Evolutionary conservation across 2,797 vertebrate genomes (phyloP).

Genomic region (Nannoperca obscura): DNA sequence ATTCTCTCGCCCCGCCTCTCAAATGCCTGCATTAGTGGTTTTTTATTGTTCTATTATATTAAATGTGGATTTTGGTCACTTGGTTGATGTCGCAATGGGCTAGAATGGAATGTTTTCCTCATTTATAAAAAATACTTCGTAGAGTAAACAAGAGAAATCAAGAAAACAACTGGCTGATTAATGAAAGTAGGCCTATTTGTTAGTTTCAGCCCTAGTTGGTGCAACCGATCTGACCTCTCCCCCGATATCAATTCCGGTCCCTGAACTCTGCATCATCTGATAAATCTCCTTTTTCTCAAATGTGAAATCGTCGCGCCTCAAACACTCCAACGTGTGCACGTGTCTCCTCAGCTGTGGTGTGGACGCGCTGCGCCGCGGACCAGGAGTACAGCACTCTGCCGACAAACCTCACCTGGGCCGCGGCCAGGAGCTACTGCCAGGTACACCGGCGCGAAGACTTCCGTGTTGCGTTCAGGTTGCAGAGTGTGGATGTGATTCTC

Average conservation of each 20-base stretch:
- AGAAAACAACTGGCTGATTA: neutral
- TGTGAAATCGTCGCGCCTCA: too few relatives aligned
- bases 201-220: too few relatives aligned
- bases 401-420: slow-evolving; percentile 55
- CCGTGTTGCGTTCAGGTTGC: neutral
- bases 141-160: neutral
- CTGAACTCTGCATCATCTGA: neutral
- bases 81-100: neutral
- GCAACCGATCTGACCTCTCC: too few relatives aligned
- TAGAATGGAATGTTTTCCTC: neutral
- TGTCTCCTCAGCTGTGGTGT: slow-evolving; percentile 36
- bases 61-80: neutral
- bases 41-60: neutral
- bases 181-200: neutral
- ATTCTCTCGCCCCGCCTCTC: neutral
- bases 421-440: slow-evolving; percentile 75
- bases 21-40: neutral
- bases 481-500: neutral
- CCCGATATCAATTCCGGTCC: too few relatives aligned
- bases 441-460: slow-evolving; percentile 39
- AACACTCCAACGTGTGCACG: too few relatives aligned
- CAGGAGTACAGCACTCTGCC: slow-evolving; percentile 43
- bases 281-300: too few relatives aligned
- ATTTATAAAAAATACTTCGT: neutral
- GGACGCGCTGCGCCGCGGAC: slow-evolving; percentile 42